Evolutionary conservation across 2,797 vertebrate genomes (phyloP).

Genomic region (Phyllotis vaccarum): DNA sequence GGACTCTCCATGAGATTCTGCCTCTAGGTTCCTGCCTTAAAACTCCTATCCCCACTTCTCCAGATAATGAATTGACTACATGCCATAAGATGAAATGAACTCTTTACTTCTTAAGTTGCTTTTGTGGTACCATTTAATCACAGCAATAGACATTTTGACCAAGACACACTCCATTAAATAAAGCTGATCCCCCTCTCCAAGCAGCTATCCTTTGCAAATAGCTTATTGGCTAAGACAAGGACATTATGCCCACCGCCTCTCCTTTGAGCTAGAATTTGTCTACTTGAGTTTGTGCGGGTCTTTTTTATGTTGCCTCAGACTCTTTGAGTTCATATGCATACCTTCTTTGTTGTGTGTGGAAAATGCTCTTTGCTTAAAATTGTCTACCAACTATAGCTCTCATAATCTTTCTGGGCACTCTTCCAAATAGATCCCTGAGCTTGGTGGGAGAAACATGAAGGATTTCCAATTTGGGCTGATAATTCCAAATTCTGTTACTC

Average conservation of each 20-base stretch:
- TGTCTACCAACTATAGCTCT: neutral
- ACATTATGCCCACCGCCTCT: neutral
- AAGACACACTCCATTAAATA: neutral
- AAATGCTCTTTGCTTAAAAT: neutral
- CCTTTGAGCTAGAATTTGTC: no score
- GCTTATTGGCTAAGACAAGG: neutral
- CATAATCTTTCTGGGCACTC: neutral
- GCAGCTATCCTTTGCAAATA: neutral
- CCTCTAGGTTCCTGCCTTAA: neutral
- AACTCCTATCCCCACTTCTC: no score
- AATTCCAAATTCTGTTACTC: neutral
- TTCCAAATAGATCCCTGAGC: neutral
- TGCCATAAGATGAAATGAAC: neutral
- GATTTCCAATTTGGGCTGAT: neutral
- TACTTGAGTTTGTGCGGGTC: no score
- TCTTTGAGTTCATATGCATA: neutral
- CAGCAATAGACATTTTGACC: neutral
- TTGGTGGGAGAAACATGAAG: neutral
- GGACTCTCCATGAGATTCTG: neutral
- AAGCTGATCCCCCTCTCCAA: neutral
- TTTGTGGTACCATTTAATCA: neutral
- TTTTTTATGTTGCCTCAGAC: neutral
- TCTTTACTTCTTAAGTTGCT: neutral
- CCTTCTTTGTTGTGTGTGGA: neutral
- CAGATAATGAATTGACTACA: neutral